Conservation (phyloP, 53 echinoderm and acorn worm species). For the Arbacia lixula region DNA sequence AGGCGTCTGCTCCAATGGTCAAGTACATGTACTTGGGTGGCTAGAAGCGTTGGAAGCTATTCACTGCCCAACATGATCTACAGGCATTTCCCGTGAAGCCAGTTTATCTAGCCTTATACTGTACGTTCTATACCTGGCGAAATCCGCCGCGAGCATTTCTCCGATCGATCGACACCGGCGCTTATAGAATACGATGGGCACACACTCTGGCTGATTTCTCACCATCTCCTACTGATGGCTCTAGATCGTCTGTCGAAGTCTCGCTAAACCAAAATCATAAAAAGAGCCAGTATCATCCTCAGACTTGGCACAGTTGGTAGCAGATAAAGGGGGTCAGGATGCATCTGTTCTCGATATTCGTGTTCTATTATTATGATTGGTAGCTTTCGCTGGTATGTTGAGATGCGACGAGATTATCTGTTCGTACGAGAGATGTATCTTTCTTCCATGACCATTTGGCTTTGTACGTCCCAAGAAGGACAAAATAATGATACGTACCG, state of each 20-base stretch:
- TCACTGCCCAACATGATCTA: not conserved
- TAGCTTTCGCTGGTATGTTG: constrained; percentile 59
- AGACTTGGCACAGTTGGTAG: constrained; percentile 35
- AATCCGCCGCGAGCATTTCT: no score
- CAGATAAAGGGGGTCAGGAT: constrained; percentile 7
- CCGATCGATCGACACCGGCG: no score
- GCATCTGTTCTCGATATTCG: constrained; percentile 51
- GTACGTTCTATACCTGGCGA: no score
- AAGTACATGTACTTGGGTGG: not conserved
- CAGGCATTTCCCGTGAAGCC: constrained; percentile 10
- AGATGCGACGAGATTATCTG: constrained; percentile 53
- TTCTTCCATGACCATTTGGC: constrained; percentile 60
- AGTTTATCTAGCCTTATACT: not conserved
- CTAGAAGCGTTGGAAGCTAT: no score
- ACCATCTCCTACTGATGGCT: not conserved
- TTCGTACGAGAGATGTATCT: constrained; percentile 39
- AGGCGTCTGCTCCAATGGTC: not conserved
- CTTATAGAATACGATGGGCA: no score
- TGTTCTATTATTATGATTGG: constrained; percentile 58
- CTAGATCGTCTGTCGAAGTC: constrained; percentile 11
- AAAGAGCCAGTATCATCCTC: constrained; percentile 62
- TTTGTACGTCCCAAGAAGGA: constrained; percentile 38
- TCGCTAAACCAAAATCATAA: constrained; percentile 55
- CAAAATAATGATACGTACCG: constrained; percentile 57
- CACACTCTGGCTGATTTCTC: no score